Conservation (phyloP, 2,888 invertebrate genomes). For the Drosophila pseudotalamancana region DNA sequence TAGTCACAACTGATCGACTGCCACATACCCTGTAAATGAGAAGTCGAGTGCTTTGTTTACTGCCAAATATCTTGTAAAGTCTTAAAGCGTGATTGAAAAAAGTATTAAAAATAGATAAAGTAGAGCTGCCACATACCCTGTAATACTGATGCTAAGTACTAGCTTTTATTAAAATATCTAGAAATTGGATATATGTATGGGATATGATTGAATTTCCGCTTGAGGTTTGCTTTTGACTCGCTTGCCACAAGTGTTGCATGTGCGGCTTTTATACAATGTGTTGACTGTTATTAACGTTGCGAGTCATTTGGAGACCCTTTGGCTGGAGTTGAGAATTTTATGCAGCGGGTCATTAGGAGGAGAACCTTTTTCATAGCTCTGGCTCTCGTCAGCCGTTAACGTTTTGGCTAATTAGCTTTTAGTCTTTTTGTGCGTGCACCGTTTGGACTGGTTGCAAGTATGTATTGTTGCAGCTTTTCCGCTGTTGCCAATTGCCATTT, state of each 20-base stretch:
- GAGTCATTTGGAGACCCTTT: slow-evolving; percentile 13
- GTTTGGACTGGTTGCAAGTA: slow-evolving; percentile 51
- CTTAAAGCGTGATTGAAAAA: too few relatives aligned
- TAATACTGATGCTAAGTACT: too few relatives aligned
- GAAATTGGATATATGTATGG: background rate
- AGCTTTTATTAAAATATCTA: too few relatives aligned
- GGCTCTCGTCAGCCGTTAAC: slow-evolving; percentile 59
- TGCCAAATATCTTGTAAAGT: too few relatives aligned
- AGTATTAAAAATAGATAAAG: too few relatives aligned
- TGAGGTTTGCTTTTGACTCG: background rate
- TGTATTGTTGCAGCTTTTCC: slow-evolving; percentile 23
- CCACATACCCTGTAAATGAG: background rate
- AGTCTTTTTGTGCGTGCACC: slow-evolving; percentile 66
- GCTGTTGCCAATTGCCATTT: slow-evolving; percentile 5
- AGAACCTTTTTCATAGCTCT: slow-evolving; percentile 65
- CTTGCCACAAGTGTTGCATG: slow-evolving; percentile 18
- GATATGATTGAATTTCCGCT: slow-evolving; percentile 8
- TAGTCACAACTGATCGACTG: background rate
- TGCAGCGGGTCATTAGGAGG: slow-evolving; percentile 51
- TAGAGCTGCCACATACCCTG: too few relatives aligned
- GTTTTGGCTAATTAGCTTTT: slow-evolving; percentile 76
- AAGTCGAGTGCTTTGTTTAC: too few relatives aligned
- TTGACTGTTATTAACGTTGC: slow-evolving; percentile 38
- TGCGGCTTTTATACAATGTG: slow-evolving; percentile 41
- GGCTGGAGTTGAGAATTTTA: slow-evolving; percentile 34